phyloP scores from a whole-genome alignment of 2,888 invertebrate species.

The Catotricha subobsoleta region DNA sequence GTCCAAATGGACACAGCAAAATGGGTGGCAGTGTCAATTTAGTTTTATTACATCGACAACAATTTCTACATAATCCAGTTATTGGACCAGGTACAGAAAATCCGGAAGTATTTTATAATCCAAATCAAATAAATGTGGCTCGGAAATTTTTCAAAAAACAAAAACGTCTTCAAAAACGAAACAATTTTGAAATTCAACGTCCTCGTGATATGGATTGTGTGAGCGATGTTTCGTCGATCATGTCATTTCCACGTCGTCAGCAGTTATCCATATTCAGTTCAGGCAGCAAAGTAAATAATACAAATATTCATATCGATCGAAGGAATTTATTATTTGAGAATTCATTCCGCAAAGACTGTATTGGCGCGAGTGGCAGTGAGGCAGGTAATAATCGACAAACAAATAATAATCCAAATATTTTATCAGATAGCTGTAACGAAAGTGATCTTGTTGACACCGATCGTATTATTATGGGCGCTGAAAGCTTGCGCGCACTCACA shows the following conservation, averaged over 20 bases:
- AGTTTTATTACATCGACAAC: slow-evolving; percentile 50
- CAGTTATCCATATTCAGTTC: slow-evolving; percentile 41
- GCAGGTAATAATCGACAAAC: slow-evolving; percentile 22
- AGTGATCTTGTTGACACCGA: slow-evolving; percentile 24
- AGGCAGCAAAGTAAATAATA: slow-evolving; percentile 63
- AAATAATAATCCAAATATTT: slow-evolving; percentile 42
- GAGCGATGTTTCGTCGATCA: slow-evolving; percentile 34
- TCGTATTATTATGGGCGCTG: slow-evolving; percentile 27
- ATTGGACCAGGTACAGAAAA: slow-evolving; percentile 21
- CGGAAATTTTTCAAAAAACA: slow-evolving; percentile 83
- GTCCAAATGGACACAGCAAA: slow-evolving; percentile 21
- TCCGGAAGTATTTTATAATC: slow-evolving; percentile 60
- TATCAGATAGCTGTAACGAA: slow-evolving; percentile 44
- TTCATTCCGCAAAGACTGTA: slow-evolving; percentile 17
- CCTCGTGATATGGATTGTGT: slow-evolving; percentile 23
- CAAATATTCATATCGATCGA: slow-evolving; percentile 55
- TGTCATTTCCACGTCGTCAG: slow-evolving; percentile 24
- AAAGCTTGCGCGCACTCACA: slow-evolving; percentile 18
- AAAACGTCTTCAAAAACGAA: slow-evolving; percentile 51
- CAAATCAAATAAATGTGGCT: slow-evolving; percentile 84
- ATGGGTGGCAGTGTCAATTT: slow-evolving; percentile 42
- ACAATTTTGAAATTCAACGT: slow-evolving; percentile 41
- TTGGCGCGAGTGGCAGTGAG: not conserved
- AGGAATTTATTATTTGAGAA: slow-evolving; percentile 23
- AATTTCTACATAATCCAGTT: slow-evolving; percentile 49